phyloP scores from a whole-genome alignment of 2,797 vertebrate genomes.

The Macroramphosus scolopax region DNA sequence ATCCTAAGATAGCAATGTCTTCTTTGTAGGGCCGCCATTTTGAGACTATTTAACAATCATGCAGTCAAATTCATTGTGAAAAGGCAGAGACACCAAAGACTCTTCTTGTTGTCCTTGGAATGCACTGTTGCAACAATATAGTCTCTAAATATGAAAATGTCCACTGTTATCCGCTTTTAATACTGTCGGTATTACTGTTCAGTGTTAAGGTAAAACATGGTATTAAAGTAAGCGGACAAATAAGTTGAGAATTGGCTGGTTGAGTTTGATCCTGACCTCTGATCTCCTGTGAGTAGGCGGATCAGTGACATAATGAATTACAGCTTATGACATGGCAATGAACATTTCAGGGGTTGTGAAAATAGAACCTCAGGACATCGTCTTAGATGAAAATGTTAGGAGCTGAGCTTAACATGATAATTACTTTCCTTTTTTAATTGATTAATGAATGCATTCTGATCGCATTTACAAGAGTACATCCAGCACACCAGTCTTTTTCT shows the following conservation, averaged over 20 bases:
- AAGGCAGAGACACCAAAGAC: not conserved
- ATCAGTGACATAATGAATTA: not conserved
- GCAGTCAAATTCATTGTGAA: constrained; percentile 10
- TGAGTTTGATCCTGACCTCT: constrained; percentile 9
- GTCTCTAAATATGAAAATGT: constrained; percentile 10
- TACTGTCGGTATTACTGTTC: no score
- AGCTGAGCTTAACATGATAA: not conserved
- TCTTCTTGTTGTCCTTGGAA: no score
- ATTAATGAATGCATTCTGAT: constrained; percentile 4
- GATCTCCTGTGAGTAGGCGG: not conserved
- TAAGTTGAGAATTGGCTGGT: not conserved
- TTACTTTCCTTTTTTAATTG: not conserved
- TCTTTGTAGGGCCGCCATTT: constrained; percentile 25
- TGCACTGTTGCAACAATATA: no score
- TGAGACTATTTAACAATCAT: constrained; percentile 10
- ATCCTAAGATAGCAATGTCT: not conserved
- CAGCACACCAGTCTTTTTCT: not conserved
- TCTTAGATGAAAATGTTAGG: not conserved
- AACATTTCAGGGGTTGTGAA: constrained; percentile 1
- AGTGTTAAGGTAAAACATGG: not conserved
- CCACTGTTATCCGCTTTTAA: rapidly evolving
- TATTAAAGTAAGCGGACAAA: not conserved
- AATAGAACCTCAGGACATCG: not conserved
- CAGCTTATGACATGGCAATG: not conserved
- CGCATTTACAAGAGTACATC: constrained; percentile 3